phyloP scores from a whole-genome alignment of 2,888 invertebrate species.

The Oxyscelio sp. region DNA sequence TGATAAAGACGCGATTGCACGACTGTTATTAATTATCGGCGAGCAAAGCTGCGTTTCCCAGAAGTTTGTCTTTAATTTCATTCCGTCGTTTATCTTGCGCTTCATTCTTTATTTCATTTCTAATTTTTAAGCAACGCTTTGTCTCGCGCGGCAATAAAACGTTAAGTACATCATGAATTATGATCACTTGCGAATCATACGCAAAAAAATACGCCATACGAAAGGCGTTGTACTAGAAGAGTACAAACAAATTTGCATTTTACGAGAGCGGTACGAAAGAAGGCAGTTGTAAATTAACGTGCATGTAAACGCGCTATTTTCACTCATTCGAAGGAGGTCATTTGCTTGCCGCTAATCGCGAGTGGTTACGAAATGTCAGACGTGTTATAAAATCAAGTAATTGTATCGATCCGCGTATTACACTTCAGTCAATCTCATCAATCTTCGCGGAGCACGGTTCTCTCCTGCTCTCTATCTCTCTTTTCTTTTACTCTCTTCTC shows the following conservation, averaged over 20 bases:
- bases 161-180: constrained; percentile 6
- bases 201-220: constrained; percentile 33
- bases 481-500: no score
- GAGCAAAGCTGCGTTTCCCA: neutral
- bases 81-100: neutral
- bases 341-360: constrained; percentile 47
- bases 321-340: constrained; percentile 51
- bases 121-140: constrained; percentile 1
- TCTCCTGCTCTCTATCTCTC: no score
- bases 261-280: constrained; percentile 41
- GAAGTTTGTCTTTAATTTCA: constrained; percentile 4
- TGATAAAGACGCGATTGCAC: constrained; percentile 19
- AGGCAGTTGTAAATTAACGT: constrained; percentile 51
- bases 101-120: neutral
- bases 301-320: constrained; percentile 54
- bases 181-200: constrained; percentile 38
- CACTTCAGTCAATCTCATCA: constrained; percentile 56
- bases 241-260: constrained; percentile 62
- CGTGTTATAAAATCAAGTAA: constrained; percentile 53
- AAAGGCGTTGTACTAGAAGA: constrained; percentile 32
- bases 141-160: constrained; percentile 18
- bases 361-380: constrained; percentile 53
- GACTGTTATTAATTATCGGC: constrained; percentile 20
- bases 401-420: constrained; percentile 49
- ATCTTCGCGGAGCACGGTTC: constrained; percentile 56